Base-by-base conservation (phyloP, 1,140 invertebrate species). In the Drosophila ogumai region DNA sequence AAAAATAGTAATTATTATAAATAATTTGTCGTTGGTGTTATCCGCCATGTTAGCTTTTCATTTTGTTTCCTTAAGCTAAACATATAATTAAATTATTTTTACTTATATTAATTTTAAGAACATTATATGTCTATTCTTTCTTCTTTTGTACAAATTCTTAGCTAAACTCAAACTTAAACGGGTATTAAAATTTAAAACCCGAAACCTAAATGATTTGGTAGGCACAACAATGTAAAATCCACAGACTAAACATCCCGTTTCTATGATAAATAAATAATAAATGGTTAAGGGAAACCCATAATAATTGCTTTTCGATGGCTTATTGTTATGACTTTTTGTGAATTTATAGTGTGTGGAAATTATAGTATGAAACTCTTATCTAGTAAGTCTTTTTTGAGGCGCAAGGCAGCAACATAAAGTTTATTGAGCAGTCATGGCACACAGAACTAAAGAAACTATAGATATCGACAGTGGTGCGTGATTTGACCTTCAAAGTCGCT, bases 391-490 rank as follows among this genome's bases (percentile, higher is more conserved):
- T 19, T 36, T 36, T 12, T 12, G 3, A 3, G n/a, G n/a, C 34
- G 4, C 60, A 25, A 60, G 63, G n/a, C 40, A 25, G 10, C 13
- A 63, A 67, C 31, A 71, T 34, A 47, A 56, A 38, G 17, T 40
- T 69, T 69, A 69, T 71, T 47, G 67, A 25, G 49, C 22, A 47
- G 19, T 46, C 43, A 19, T 41, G 15, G 31, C 52, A 6, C n/a
- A 38, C 10, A 54, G 7, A 55, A 61, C 46, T 68, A 68, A 41
- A 19, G 9, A 6, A 34, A 41, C 65, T 68, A 32, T 34, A 67
- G 52, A 66, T 19, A 66, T 41, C 13, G 22, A 41, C 19, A n/a
- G 22, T 12, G 46, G 28, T 41, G 19, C n/a, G 9, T 28, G 65
- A 65, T 66, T 66, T 66, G 28, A 52, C 46, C 36, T 67, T 67